Conservation (phyloP, 2,888 invertebrate genomes). For the Drosophila kanekoi region DNA sequence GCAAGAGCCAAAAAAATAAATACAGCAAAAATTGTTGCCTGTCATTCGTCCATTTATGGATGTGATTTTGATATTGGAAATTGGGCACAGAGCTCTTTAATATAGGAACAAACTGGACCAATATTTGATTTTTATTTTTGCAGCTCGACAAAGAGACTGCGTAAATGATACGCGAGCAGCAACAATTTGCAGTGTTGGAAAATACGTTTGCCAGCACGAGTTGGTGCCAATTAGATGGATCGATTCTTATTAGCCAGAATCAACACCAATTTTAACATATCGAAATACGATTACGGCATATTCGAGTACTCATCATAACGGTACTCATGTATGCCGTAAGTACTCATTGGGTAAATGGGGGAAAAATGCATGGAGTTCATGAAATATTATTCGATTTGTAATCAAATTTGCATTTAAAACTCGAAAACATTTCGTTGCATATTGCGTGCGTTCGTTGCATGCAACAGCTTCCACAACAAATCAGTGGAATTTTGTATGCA, state of each 20-base stretch:
- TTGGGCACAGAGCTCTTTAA: constrained; percentile 16
- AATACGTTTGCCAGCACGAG: background rate
- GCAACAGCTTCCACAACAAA: constrained; percentile 44
- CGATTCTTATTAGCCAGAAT: constrained; percentile 4
- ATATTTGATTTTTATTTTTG: background rate
- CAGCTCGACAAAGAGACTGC: constrained; percentile 11
- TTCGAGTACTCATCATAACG: background rate
- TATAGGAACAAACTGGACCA: background rate
- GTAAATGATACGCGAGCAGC: background rate
- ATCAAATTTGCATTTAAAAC: constrained; percentile 16
- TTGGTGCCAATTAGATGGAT: background rate
- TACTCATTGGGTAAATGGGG: background rate
- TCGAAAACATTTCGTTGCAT: constrained; percentile 11
- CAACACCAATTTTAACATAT: background rate
- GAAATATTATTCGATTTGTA: constrained; percentile 6
- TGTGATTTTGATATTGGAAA: constrained; percentile 12
- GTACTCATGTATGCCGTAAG: background rate
- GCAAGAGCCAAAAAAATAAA: constrained; percentile 47
- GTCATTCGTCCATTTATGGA: constrained; percentile 26
- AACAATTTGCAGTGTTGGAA: constrained; percentile 1
- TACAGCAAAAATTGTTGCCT: constrained; percentile 32
- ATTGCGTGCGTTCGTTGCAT: constrained; percentile 16
- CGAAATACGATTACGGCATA: constrained; percentile 2
- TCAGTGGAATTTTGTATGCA: constrained; percentile 50
- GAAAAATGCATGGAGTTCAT: background rate